Percentiles rank a stretch among this genome's conserved stretches.
Evolutionary conservation across 2,113 vertebrate genomes (phyloP).

Genomic region (Amazona guildingii): DNA sequence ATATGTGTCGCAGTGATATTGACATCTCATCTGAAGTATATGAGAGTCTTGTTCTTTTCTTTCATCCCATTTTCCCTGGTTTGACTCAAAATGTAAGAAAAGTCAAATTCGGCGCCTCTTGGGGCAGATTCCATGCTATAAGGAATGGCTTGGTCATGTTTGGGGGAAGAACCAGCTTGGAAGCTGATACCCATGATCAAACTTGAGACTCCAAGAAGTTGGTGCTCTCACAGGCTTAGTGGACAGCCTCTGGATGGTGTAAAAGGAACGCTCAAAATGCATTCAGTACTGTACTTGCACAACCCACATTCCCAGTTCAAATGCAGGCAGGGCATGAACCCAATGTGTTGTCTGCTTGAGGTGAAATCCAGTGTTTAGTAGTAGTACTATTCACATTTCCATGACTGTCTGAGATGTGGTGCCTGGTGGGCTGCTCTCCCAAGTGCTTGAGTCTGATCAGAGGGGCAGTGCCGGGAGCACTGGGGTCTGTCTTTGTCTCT

Average conservation of each 20-base stretch:
- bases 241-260: neutral
- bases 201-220: neutral
- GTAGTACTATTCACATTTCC: neutral
- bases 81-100: neutral
- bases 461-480: neutral
- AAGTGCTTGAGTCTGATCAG: neutral
- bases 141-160: neutral
- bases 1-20: neutral
- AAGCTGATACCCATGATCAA: neutral
- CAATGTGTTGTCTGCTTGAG: neutral
- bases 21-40: neutral
- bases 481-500: neutral
- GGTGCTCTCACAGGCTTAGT: neutral
- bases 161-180: neutral
- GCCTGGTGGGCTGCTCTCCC: neutral
- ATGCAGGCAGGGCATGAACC: neutral
- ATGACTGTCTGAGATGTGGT: neutral
- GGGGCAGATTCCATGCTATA: neutral
- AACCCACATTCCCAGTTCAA: neutral
- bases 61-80: neutral
- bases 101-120: rapidly evolving
- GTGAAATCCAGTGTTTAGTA: neutral
- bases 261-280: neutral
- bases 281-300: neutral
- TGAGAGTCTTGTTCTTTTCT: neutral